Percentiles rank a stretch among this genome's conserved stretches.
Conservation (phyloP, 92 coral and sea anemone species). For the Porites rus region DNA sequence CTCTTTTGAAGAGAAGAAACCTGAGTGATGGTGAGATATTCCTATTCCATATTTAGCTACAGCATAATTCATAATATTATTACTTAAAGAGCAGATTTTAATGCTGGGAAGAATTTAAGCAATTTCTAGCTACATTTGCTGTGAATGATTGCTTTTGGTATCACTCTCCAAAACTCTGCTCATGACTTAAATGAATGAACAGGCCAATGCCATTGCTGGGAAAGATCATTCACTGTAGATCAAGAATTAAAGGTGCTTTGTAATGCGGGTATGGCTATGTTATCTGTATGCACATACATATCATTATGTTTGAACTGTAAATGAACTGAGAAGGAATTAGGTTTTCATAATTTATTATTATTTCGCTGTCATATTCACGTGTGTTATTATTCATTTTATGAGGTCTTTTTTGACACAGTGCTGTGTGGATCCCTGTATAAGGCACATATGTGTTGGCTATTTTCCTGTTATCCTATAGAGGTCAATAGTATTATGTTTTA, state of each 20-base stretch:
- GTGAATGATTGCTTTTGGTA: not conserved
- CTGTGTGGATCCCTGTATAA: not conserved
- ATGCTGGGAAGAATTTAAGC: not conserved
- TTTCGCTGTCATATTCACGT: not conserved
- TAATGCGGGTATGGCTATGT: too few relatives aligned
- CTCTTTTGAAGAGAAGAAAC: constrained; percentile 79
- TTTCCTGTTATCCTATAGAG: not conserved
- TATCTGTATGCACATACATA: too few relatives aligned
- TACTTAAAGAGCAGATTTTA: not conserved
- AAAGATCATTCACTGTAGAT: not conserved
- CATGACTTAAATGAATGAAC: not conserved
- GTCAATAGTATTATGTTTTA: not conserved
- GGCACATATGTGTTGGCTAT: not conserved
- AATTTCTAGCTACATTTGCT: not conserved
- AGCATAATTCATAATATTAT: not conserved
- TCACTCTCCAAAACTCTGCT: not conserved
- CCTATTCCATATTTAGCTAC: not conserved
- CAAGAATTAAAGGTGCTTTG: too few relatives aligned
- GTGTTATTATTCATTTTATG: too few relatives aligned
- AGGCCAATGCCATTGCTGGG: not conserved
- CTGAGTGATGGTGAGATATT: constrained; percentile 25
- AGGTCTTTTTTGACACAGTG: not conserved
- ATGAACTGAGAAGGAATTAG: too few relatives aligned
- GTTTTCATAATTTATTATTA: not conserved
- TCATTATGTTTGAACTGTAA: too few relatives aligned